These are phyloP conservation scores for Nettapus auritus DNA, from an alignment of 2,113 vertebrate genomes.

Conservation along the genomic window DNA sequence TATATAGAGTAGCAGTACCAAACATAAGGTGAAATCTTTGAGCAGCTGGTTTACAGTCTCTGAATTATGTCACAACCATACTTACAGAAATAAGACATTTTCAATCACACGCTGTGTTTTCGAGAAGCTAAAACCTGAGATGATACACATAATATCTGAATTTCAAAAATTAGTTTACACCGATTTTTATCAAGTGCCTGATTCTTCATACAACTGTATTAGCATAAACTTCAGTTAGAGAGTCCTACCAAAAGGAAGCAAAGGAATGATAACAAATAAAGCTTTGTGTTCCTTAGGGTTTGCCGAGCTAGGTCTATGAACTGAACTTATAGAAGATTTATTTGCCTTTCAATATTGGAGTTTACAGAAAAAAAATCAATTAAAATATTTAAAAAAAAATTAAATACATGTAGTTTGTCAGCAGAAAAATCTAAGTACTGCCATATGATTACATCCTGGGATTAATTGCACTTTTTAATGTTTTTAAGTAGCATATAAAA, in stretches of 20 bases:
- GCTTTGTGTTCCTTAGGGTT: not conserved
- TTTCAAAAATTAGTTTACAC: not conserved
- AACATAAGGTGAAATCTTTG: not conserved
- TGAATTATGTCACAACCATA: not conserved
- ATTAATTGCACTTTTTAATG: not conserved
- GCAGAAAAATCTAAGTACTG: not conserved
- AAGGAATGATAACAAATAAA: not conserved
- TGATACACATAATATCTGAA: not conserved
- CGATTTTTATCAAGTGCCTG: not conserved
- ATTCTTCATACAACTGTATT: not conserved
- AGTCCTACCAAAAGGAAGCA: not conserved
- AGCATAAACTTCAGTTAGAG: not conserved
- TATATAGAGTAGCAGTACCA: not conserved
- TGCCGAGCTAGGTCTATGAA: not conserved
- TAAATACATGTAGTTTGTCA: not conserved
- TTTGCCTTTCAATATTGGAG: not conserved
- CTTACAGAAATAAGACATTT: not conserved
- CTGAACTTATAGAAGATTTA: not conserved
- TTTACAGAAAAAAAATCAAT: not conserved
- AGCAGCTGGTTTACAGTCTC: not conserved
- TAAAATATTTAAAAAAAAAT: not conserved
- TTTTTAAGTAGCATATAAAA: not conserved
- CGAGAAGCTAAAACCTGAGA: not conserved
- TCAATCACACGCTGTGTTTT: not conserved
- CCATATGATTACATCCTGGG: not conserved